Percentiles rank a stretch among this genome's conserved stretches.
Evolutionary conservation across 1,140 invertebrate genomes (phyloP).

Genomic region (Hyposmocoma kahamanoa): DNA sequence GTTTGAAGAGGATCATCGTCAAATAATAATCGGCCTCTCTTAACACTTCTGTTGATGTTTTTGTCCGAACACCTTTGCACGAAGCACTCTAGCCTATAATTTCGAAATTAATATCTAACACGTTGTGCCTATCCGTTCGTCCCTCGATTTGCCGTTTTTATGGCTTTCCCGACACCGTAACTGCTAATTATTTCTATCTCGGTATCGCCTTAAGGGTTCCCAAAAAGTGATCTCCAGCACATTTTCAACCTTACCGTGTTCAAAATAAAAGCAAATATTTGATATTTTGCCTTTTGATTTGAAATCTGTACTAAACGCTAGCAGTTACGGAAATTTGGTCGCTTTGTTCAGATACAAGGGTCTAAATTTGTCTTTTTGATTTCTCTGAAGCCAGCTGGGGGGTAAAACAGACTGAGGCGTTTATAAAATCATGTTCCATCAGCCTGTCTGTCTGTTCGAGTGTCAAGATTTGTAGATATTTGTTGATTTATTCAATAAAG

Average conservation of each 20-base stretch:
- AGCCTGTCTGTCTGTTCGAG: neutral
- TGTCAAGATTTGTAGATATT: neutral
- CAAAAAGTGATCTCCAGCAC: slow-evolving; percentile 9
- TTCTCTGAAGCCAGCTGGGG: neutral
- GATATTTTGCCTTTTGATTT: neutral
- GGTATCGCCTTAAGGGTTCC: slow-evolving; percentile 24
- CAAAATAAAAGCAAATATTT: neutral
- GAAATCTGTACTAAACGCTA: slow-evolving; percentile 3
- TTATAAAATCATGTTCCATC: slow-evolving; percentile 3
- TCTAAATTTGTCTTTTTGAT: slow-evolving; percentile 1
- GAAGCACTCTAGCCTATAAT: slow-evolving; percentile 57
- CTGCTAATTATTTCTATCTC: slow-evolving; percentile 41
- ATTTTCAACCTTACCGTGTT: neutral
- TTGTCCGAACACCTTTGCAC: slow-evolving; percentile 54
- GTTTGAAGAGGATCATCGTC: slow-evolving; percentile 49
- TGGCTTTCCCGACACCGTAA: slow-evolving; percentile 38
- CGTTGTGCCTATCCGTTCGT: slow-evolving; percentile 57
- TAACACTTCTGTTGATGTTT: slow-evolving; percentile 65
- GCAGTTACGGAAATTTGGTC: slow-evolving; percentile 1
- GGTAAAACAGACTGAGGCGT: neutral
- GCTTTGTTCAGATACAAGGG: slow-evolving; percentile 1
- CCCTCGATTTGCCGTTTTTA: slow-evolving; percentile 45
- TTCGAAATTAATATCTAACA: slow-evolving; percentile 70
- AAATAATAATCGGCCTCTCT: slow-evolving; percentile 62
- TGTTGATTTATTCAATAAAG: slow-evolving; percentile 1